These are phyloP conservation scores for Scrobipalpa atriplicella DNA, from an alignment of 2,888 invertebrate species.

Conservation along the genomic window DNA sequence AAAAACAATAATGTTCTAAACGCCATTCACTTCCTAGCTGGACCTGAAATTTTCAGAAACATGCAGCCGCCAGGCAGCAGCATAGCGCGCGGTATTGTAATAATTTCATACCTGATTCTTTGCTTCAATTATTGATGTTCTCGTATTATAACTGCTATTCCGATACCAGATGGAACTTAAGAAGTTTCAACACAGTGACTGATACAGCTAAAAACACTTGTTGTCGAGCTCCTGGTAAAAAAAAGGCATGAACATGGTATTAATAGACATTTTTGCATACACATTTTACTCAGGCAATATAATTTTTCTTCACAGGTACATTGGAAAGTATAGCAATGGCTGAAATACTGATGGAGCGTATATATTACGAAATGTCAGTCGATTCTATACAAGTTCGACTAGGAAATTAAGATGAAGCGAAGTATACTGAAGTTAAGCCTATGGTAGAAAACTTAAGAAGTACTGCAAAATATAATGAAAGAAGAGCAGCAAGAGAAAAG, in stretches of 20 bases:
- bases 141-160: slow-evolving; percentile 63
- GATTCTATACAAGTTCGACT: slow-evolving; percentile 78
- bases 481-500: slow-evolving; percentile 68
- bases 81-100: too few relatives aligned
- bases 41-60: too few relatives aligned
- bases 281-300: background rate
- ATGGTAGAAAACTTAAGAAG: slow-evolving; percentile 71
- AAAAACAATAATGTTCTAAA: too few relatives aligned
- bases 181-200: slow-evolving; percentile 47
- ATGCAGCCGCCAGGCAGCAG: too few relatives aligned
- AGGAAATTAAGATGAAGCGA: slow-evolving; percentile 49
- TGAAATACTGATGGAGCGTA: slow-evolving; percentile 85
- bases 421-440: slow-evolving; percentile 60
- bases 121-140: too few relatives aligned
- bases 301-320: slow-evolving; percentile 36
- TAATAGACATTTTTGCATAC: background rate
- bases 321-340: slow-evolving; percentile 44
- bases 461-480: slow-evolving; percentile 63
- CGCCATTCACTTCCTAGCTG: too few relatives aligned
- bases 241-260: slow-evolving; percentile 11
- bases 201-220: slow-evolving; percentile 59
- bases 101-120: too few relatives aligned
- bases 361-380: slow-evolving; percentile 70
- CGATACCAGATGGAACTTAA: slow-evolving; percentile 49
- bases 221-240: slow-evolving; percentile 59